Conservation (phyloP, 2,888 invertebrate genomes). For the Agrotis ipsilon region DNA sequence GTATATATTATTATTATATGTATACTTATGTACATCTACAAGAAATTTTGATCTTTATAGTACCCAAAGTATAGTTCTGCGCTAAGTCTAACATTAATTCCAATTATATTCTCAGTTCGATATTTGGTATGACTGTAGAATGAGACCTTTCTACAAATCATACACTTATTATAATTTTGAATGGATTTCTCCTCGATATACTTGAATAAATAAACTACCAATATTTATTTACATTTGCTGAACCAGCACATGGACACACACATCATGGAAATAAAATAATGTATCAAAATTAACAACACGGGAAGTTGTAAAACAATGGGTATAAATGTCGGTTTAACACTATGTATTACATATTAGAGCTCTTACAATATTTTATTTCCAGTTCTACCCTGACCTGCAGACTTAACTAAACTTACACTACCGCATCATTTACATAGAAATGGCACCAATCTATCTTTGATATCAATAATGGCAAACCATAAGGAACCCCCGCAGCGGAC, state of each 20-base stretch:
- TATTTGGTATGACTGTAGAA: conserved; percentile 79
- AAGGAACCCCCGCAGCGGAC: conserved; percentile 89
- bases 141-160: conserved; percentile 79
- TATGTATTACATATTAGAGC: conserved; percentile 75
- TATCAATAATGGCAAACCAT: conserved; percentile 91
- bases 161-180: conserved; percentile 77
- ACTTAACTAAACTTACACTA: conserved; percentile 90
- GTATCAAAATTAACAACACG: conserved; percentile 82
- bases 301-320: conserved; percentile 79
- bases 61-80: conserved; percentile 90
- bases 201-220: conserved; percentile 89
- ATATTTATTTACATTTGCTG: conserved; percentile 89
- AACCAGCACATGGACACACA: conserved; percentile 90
- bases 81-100: conserved; percentile 85
- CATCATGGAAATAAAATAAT: conserved; percentile 87
- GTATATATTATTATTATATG: conserved; percentile 88
- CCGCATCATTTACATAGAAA: conserved; percentile 90
- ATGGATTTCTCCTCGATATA: conserved; percentile 79
- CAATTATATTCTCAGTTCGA: conserved; percentile 85
- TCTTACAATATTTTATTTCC: conserved; percentile 88
- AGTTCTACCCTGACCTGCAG: conserved; percentile 90
- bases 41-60: conserved; percentile 86
- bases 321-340: conserved; percentile 80
- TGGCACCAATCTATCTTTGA: conserved; percentile 92
- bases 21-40: conserved; percentile 89